Percentiles rank a stretch among this genome's conserved stretches.
These are phyloP conservation scores for Apodemus agrarius DNA, from an alignment of 2,797 vertebrate species.

Conservation along the genomic window DNA sequence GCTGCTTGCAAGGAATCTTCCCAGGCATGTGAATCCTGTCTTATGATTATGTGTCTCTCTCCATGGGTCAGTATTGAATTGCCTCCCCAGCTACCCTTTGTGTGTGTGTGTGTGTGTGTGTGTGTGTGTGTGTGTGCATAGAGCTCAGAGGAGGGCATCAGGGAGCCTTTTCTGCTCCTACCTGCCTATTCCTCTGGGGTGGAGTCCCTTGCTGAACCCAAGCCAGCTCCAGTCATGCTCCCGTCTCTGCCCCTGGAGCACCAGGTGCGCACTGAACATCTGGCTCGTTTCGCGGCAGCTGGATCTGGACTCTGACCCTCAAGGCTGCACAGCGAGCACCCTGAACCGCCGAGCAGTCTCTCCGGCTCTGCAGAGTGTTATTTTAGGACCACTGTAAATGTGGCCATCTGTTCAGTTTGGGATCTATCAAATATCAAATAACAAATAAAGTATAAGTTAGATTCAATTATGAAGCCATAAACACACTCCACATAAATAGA, in stretches of 20 bases:
- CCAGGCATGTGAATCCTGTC: constrained; percentile 56
- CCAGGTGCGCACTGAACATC: neutral
- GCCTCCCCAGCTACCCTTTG: neutral
- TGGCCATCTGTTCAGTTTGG: constrained; percentile 47
- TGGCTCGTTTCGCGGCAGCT: neutral
- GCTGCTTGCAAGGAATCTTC: constrained; percentile 60
- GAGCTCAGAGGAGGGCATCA: neutral
- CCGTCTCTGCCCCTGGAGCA: neutral
- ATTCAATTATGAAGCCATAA: constrained; percentile 50
- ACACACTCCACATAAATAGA: constrained; percentile 49
- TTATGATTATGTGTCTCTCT: constrained; percentile 54
- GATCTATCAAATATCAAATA: neutral
- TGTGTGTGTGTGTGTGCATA: neutral
- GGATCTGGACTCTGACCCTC: neutral
- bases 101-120: neutral
- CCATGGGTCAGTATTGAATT: constrained; percentile 24
- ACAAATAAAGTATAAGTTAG: constrained; percentile 63
- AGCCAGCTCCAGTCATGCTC: neutral
- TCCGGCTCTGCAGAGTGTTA: constrained; percentile 6
- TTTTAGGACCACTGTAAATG: constrained; percentile 54
- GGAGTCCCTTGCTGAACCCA: neutral
- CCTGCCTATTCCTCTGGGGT: neutral
- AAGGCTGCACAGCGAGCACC: neutral
- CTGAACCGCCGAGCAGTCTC: neutral
- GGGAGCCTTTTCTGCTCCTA: neutral